A percentile compares a stretch with the other conserved stretches of the same genome.
These are phyloP conservation scores for Balaenoptera acutorostrata DNA, from an alignment of 2,113 vertebrate species.

Conservation along the genomic window DNA sequence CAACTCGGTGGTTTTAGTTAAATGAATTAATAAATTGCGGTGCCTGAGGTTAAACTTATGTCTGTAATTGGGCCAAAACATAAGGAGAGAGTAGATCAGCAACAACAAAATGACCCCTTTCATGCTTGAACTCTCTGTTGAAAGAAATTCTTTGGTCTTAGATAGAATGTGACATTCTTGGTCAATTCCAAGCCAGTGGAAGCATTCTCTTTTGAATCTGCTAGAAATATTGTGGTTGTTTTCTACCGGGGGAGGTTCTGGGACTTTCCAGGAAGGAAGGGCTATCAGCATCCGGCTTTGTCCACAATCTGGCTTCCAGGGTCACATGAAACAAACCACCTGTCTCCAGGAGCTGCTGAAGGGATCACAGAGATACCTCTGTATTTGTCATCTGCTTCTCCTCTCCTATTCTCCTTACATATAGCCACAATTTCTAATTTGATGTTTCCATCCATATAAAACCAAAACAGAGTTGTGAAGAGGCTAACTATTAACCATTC, in stretches of 20 bases:
- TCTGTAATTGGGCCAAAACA: neutral
- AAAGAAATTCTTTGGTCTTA: constrained; percentile 15
- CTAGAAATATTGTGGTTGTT: constrained; percentile 21
- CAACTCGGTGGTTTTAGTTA: neutral
- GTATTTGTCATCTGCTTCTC: neutral
- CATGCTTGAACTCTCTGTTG: neutral
- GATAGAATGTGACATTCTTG: neutral
- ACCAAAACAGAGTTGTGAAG: neutral
- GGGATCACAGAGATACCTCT: neutral
- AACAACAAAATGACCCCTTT: neutral
- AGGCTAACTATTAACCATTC: neutral
- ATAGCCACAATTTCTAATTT: neutral
- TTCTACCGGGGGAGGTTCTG: neutral
- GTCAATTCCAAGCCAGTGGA: neutral
- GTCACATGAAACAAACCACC: constrained; percentile 20
- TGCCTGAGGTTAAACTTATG: neutral
- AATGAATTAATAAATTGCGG: neutral
- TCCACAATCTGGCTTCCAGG: neutral
- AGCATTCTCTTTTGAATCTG: constrained; percentile 13
- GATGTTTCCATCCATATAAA: neutral
- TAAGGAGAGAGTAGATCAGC: neutral
- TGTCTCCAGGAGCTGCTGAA: neutral
- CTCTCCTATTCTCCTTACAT: neutral
- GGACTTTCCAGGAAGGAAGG: constrained; percentile 39
- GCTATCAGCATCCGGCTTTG: neutral